phyloP scores from a whole-genome alignment of 1,140 invertebrate species.

The Prorops nasuta region DNA sequence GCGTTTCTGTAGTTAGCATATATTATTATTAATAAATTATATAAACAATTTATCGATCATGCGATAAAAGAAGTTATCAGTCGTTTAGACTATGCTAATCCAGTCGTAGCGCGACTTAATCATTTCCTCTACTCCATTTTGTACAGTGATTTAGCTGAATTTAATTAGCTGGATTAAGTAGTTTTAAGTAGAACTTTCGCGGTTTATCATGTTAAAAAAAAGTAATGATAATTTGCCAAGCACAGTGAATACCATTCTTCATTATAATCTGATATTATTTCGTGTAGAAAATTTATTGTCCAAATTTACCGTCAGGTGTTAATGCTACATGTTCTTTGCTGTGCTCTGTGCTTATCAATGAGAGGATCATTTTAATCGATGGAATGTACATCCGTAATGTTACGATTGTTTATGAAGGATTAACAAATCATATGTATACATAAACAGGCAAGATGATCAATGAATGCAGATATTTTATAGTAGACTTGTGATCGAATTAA shows the following conservation, averaged over 20 bases:
- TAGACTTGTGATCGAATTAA: slow-evolving; percentile 38
- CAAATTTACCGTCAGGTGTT: no score
- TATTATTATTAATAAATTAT: slow-evolving; percentile 1
- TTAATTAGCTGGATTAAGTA: slow-evolving; percentile 13
- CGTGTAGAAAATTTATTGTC: no score
- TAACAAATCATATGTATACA: not conserved
- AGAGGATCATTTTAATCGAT: no score
- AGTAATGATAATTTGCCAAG: slow-evolving; percentile 11
- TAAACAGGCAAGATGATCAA: slow-evolving; percentile 18
- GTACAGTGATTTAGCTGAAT: slow-evolving; percentile 30
- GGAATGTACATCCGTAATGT: not conserved
- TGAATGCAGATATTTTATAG: slow-evolving; percentile 38
- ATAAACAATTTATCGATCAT: not conserved
- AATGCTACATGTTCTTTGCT: no score
- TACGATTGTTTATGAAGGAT: not conserved
- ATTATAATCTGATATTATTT: not conserved
- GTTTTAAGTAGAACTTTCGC: slow-evolving; percentile 17
- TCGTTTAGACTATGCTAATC: slow-evolving; percentile 11
- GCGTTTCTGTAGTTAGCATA: slow-evolving; percentile 1
- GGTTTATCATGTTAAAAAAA: slow-evolving; percentile 14
- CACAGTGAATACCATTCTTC: not conserved
- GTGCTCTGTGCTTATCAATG: no score
- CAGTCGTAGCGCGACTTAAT: slow-evolving; percentile 8
- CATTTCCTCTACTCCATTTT: slow-evolving; percentile 17
- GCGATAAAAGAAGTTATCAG: slow-evolving; percentile 8